Evolutionary conservation across 2,888 invertebrate species (phyloP).

Genomic region (Tolmerus cingulatus): DNA sequence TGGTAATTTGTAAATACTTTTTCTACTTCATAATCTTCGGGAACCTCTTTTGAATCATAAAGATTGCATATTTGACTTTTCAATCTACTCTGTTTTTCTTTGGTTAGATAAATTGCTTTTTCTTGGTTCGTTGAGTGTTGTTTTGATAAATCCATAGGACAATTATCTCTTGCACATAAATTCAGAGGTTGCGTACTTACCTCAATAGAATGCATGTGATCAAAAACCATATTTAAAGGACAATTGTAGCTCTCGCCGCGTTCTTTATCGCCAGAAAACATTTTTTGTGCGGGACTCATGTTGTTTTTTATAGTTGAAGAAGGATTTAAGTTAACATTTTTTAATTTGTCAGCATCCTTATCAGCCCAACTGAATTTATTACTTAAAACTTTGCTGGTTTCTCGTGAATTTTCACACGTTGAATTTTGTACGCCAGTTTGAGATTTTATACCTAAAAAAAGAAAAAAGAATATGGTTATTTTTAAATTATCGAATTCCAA

Average conservation of each 20-base stretch:
- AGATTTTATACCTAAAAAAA: not conserved
- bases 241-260: not conserved
- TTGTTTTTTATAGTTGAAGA: not conserved
- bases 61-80: not conserved
- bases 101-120: not conserved
- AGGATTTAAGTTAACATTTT: not conserved
- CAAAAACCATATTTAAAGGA: not conserved
- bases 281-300: not conserved
- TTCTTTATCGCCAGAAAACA: not conserved
- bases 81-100: not conserved
- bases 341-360: not conserved
- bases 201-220: not conserved
- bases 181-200: not conserved
- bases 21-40: not conserved
- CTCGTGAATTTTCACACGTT: not conserved
- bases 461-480: too few species aligned
- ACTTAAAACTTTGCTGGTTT: not conserved
- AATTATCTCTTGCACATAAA: not conserved
- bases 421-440: not conserved
- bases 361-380: not conserved
- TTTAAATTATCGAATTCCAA: too few species aligned
- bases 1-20: not conserved
- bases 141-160: not conserved
- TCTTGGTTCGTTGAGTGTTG: not conserved
- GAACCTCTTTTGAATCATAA: not conserved